These are phyloP conservation scores for Sarcophaga variegata DNA, from an alignment of 2,888 invertebrate species.

Conservation along the genomic window DNA sequence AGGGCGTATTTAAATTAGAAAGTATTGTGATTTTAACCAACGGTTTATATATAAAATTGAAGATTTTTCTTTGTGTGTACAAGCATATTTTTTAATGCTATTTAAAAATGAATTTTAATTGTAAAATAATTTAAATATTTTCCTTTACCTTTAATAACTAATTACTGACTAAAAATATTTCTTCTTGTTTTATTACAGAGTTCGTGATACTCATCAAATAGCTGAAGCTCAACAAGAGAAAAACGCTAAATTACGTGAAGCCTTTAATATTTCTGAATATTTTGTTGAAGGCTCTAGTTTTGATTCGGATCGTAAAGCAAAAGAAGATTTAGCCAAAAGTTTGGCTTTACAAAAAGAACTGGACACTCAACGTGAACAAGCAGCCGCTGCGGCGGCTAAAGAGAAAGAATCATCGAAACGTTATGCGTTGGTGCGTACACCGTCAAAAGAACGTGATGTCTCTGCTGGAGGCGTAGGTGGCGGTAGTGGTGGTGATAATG, in stretches of 20 bases:
- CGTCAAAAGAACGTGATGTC: constrained; percentile 84
- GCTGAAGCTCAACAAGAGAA: constrained; percentile 98
- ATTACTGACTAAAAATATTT: neutral
- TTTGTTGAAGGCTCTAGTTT: constrained; percentile 97
- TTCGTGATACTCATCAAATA: constrained; percentile 97
- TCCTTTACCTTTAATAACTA: neutral
- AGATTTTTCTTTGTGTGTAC: too few relatives aligned
- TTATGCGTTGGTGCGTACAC: constrained; percentile 90
- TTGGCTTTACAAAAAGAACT: constrained; percentile 82
- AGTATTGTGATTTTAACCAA: too few relatives aligned
- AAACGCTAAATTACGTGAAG: constrained; percentile 95
- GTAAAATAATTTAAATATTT: neutral
- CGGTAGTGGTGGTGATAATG: constrained; percentile 75
- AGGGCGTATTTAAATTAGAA: too few relatives aligned
- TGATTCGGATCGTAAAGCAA: constrained; percentile 88
- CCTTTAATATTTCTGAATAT: constrained; percentile 96
- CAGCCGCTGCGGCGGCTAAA: constrained; percentile 73
- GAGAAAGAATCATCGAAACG: constrained; percentile 82
- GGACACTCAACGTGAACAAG: constrained; percentile 81
- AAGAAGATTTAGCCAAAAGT: constrained; percentile 82
- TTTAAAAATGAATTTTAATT: neutral
- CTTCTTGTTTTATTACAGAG: constrained; percentile 83
- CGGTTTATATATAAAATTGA: too few relatives aligned
- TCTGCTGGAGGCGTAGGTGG: constrained; percentile 78
- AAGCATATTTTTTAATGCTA: too few relatives aligned